Evolutionary conservation across 2,888 invertebrate genomes (phyloP), one percentile per base, ranked within the genome.

Genomic region (Drosophila tanythrix): DNA sequence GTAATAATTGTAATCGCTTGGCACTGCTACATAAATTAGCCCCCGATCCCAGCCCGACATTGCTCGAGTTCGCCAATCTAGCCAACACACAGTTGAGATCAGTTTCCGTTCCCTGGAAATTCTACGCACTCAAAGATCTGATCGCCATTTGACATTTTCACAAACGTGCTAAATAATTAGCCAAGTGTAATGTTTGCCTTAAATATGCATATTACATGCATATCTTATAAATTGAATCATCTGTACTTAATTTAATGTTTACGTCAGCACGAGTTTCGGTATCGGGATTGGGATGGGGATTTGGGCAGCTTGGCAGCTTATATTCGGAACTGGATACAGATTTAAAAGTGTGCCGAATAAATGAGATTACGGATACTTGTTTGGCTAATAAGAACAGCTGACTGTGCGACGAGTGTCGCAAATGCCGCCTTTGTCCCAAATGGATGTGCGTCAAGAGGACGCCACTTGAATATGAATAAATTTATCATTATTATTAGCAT

Each of bases 1-100:
- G 74, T 90, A 87, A 87, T 89, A 90, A 90, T 89, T 89, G 88
- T 89, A 82, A 89, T 84, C 71, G 89, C 62, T 76, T 50, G 70
- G 46, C 57, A 57, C 66, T 48, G 76, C 52, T 65, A 83, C 81
- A 77, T 77, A 77, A 77, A 81, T 81, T 81, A 81, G 43, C 15
- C 40, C 21, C 18, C 64, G 15, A 21, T 61, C 70, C 52, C 48
- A 52, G 51, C 36, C 61, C 60, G 66, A 53, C 73, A 78, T 68
- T 65, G 81, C 76, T 76, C 59, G 62, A 74, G 51, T 61, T 74
- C 57, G 33, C 43, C 25, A 61, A 43, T 58, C 53, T 10, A 46
- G 33, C 31, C 50, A n/a, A 46, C 21, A 13, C 21, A 43, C 13
- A n/a, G 18, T 3, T 35, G 33, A 27, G 36, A 51, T 21, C 53